A percentile compares a stretch with the other conserved stretches of the same genome.
Evolutionary conservation across 2,888 invertebrate genomes (phyloP).

Genomic region (Brenthis hecate): DNA sequence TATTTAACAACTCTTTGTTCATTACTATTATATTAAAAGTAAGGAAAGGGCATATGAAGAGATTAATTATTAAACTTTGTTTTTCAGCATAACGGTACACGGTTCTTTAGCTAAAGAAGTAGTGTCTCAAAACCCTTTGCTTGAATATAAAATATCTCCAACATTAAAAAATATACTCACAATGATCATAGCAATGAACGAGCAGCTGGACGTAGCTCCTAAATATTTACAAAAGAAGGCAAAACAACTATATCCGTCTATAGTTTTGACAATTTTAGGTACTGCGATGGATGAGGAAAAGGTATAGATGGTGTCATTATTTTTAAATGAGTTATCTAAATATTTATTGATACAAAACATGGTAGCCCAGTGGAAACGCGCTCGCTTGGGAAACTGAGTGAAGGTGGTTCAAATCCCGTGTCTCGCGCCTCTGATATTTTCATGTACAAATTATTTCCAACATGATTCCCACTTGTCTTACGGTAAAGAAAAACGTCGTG

Average conservation of each 20-base stretch:
- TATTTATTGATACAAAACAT: too few species aligned
- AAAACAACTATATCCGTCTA: constrained; percentile 55
- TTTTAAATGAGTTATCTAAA: background rate
- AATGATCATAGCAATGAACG: constrained; percentile 58
- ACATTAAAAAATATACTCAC: constrained; percentile 57
- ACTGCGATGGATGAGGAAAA: constrained; percentile 68
- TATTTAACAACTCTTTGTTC: background rate
- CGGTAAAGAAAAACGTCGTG: too few species aligned
- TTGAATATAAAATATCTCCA: constrained; percentile 69
- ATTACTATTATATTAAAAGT: background rate
- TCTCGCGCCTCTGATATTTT: too few species aligned
- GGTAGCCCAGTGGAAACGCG: too few species aligned
- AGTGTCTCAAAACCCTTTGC: constrained; percentile 66
- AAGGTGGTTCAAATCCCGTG: too few species aligned
- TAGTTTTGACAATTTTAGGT: constrained; percentile 55
- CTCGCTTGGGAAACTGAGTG: too few species aligned
- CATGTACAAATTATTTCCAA: too few species aligned
- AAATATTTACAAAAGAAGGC: constrained; percentile 47
- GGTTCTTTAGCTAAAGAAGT: constrained; percentile 75
- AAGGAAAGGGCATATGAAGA: background rate
- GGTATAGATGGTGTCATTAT: constrained; percentile 50
- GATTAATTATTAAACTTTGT: constrained; percentile 1
- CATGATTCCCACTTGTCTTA: too few species aligned
- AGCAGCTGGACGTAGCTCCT: constrained; percentile 57
- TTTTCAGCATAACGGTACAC: constrained; percentile 69